Conservation (phyloP, 2,888 invertebrate species). For the Dyspetes luteomarginatus region DNA sequence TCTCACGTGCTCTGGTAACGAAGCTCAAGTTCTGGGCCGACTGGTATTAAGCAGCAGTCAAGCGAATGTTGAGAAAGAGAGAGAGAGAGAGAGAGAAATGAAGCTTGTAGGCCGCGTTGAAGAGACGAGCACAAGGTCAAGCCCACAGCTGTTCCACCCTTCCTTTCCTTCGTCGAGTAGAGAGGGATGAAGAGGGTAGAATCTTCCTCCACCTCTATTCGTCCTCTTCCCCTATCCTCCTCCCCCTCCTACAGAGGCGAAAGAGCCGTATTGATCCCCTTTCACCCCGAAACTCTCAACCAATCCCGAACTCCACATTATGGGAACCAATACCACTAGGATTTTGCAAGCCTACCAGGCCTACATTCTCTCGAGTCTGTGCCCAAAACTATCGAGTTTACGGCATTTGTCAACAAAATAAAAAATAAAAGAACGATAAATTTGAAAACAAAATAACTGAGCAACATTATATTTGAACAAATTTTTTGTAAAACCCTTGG, state of each 20-base stretch:
- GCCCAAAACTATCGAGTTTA: background rate
- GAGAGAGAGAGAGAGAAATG: constrained; percentile 6
- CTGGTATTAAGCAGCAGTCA: constrained; percentile 43
- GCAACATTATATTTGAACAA: too few species aligned
- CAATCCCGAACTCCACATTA: constrained; percentile 73
- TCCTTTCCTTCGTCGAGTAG: constrained; percentile 72
- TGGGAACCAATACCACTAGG: constrained; percentile 48
- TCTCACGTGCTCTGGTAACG: constrained; percentile 22
- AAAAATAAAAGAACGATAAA: background rate
- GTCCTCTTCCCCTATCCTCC: constrained; percentile 39
- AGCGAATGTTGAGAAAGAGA: constrained; percentile 21
- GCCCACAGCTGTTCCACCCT: constrained; percentile 67
- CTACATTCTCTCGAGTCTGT: constrained; percentile 9
- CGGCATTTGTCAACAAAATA: background rate
- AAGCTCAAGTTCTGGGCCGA: constrained; percentile 50
- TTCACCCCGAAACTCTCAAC: constrained; percentile 74
- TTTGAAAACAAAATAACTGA: too few species aligned
- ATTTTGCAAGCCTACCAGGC: constrained; percentile 36
- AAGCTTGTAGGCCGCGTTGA: constrained; percentile 56
- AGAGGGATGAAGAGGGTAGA: constrained; percentile 66
- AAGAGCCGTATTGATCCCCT: constrained; percentile 78
- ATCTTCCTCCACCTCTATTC: constrained; percentile 52
- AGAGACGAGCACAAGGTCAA: constrained; percentile 70
- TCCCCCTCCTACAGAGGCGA: constrained; percentile 32
- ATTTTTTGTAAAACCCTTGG: too few species aligned